Evolutionary conservation across 2,113 vertebrate species (phyloP).

Genomic region (Centropristis striata): DNA sequence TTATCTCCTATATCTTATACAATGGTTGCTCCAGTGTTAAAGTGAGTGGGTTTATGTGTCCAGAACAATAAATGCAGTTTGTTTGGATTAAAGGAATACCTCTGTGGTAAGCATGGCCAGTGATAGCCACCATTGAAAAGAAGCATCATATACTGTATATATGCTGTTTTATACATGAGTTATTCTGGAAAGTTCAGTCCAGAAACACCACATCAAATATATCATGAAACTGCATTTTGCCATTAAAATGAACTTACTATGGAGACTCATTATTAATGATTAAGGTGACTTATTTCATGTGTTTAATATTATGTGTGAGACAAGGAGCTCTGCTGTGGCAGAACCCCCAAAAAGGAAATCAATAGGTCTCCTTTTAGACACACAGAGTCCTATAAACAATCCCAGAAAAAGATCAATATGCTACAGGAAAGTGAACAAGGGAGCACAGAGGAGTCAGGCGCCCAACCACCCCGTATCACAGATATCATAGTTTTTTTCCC

Average conservation of each 20-base stretch:
- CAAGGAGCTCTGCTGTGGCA: constrained; percentile 51
- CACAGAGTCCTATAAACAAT: constrained; percentile 74
- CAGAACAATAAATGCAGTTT: background rate
- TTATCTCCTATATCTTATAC: background rate
- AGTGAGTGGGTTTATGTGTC: background rate
- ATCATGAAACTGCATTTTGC: background rate
- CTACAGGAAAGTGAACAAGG: constrained; percentile 76
- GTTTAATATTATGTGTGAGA: constrained; percentile 51
- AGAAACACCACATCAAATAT: background rate
- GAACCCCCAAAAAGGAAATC: constrained; percentile 69
- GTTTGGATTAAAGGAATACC: background rate
- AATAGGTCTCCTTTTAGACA: constrained; percentile 77
- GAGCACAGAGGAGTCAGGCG: constrained; percentile 67
- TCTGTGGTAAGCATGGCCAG: background rate
- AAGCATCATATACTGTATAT: background rate
- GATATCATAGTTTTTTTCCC: constrained; percentile 57
- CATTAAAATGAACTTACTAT: background rate
- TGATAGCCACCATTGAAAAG: background rate
- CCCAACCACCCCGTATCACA: constrained; percentile 52
- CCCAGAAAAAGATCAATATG: constrained; percentile 77
- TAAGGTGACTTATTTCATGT: constrained; percentile 35
- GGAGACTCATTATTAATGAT: constrained; percentile 23
- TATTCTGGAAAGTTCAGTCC: too few species aligned
- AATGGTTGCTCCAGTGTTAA: background rate
- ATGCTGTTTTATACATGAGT: background rate